phyloP scores from a whole-genome alignment of 2,113 vertebrate species.

The Phylloscopus trochilus region DNA sequence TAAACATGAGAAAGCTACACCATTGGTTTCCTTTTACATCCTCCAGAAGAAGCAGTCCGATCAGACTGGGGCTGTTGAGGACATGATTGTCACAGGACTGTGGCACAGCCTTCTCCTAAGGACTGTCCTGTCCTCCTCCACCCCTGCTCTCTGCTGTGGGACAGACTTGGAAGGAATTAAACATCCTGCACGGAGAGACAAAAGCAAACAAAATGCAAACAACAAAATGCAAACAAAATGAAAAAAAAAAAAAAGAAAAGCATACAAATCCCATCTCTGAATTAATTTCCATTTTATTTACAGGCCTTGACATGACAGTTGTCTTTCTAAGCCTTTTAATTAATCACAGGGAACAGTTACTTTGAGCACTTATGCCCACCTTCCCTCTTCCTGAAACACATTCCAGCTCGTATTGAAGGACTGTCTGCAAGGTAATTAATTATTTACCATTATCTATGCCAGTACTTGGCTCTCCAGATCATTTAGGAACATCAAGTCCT shows the following conservation, averaged over 20 bases:
- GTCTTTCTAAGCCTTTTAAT: constrained; percentile 4
- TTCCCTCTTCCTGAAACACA: neutral
- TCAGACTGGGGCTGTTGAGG: accelerated
- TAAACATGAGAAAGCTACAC: neutral
- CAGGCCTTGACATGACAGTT: neutral
- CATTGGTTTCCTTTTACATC: neutral
- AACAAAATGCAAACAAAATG: neutral
- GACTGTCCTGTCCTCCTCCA: neutral
- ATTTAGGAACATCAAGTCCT: neutral
- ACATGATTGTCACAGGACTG: neutral
- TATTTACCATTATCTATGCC: neutral
- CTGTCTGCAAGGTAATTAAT: neutral
- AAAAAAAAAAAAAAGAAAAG: neutral
- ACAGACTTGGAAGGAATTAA: neutral
- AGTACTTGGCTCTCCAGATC: neutral
- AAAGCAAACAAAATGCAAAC: constrained; percentile 20
- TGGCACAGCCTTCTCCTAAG: neutral
- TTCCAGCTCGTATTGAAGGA: neutral
- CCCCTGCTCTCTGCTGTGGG: neutral
- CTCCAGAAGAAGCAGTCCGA: neutral
- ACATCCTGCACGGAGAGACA: neutral
- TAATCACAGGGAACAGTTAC: neutral
- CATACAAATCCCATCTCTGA: neutral
- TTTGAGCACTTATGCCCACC: neutral
- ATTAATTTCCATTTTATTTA: constrained; percentile 16